Evolutionary conservation across 2,888 invertebrate genomes (phyloP).

Genomic region (Conomelus anceps): DNA sequence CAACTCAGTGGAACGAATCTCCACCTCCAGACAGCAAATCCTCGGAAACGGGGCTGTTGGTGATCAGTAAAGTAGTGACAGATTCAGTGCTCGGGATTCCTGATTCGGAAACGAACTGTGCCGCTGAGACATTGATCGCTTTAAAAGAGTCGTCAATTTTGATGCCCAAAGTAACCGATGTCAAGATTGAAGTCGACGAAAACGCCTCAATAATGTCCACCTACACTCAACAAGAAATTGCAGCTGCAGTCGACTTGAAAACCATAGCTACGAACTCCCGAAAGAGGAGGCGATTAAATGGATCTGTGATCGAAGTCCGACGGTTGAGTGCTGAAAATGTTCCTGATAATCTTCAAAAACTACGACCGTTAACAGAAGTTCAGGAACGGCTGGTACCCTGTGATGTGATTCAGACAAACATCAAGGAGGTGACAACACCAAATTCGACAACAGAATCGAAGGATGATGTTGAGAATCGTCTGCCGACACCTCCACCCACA

Average conservation of each 20-base stretch:
- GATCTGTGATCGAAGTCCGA: neutral
- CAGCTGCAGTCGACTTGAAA: conserved; percentile 22
- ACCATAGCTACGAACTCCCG: conserved; percentile 21
- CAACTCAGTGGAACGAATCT: conserved; percentile 29
- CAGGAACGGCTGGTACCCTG: conserved; percentile 16
- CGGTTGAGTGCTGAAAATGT: conserved; percentile 12
- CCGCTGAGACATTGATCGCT: conserved; percentile 31
- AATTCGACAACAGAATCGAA: neutral
- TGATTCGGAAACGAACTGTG: conserved; percentile 29
- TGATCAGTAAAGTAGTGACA: conserved; percentile 31
- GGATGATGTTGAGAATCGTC: neutral
- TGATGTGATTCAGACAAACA: neutral
- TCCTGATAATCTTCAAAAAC: conserved; percentile 1
- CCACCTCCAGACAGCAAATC: conserved; percentile 29
- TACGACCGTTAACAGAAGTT: conserved; percentile 9
- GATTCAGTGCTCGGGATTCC: conserved; percentile 38
- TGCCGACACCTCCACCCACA: neutral
- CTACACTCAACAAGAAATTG: conserved; percentile 12
- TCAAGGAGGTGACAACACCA: neutral
- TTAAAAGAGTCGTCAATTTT: neutral
- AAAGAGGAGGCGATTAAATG: conserved; percentile 20
- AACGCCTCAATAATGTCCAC: conserved; percentile 13
- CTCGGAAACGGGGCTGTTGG: conserved; percentile 29
- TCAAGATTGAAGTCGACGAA: conserved; percentile 23
- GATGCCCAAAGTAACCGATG: conserved; percentile 19